Evolutionary conservation across 1,140 invertebrate genomes (phyloP), one percentile per base, ranked within the genome.

Genomic region (Drosophila lini): DNA sequence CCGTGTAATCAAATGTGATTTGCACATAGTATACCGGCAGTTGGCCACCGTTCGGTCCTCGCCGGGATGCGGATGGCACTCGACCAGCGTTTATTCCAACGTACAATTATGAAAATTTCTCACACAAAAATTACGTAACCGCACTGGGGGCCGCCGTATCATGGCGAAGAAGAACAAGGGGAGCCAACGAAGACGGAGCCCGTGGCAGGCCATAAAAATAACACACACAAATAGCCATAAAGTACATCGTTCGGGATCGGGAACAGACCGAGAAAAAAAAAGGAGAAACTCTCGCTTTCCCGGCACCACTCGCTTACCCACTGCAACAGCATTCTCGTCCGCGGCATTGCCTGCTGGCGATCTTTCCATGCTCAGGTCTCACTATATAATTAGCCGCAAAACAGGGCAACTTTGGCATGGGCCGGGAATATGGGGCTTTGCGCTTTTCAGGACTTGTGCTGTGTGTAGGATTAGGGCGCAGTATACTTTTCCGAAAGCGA

Each of bases 311-410:
- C 7, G 44, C 80, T 74, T 77, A 88, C 83, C 83, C 74, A 81
- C 52, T 55, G 52, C 34, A 22, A 38, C 19, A 19, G 34, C 52
- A 38, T 19, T 15, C 52, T 55, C 52, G 34, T 38, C 34, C 71
- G 62, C 65, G 45, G 64, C 64, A 64, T 44, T 64, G 57, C 42
- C 70, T 77, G 68, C 76, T 71, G 74, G 68, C 79, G 74, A 74
- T 70, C 52, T 80, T 73, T 89, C 84, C 84, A 89, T 89, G 81
- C 62, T 88, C 58, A 79, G 85, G 69, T 75, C 62, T 83, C 81
- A 63, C 80, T 78, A 75, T 89, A 89, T 89, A 89, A 89, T 89
- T 89, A 89, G 84, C 74, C 62, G 59, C 52, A 71, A 85, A 81
- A 81, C 74, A 67, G 85, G 85, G 85, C 74, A 78, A 84, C 74